Evolutionary conservation across 2,888 invertebrate genomes (phyloP), one percentile per base, ranked within the genome.

Genomic region (Ferdinandea cuprea): DNA sequence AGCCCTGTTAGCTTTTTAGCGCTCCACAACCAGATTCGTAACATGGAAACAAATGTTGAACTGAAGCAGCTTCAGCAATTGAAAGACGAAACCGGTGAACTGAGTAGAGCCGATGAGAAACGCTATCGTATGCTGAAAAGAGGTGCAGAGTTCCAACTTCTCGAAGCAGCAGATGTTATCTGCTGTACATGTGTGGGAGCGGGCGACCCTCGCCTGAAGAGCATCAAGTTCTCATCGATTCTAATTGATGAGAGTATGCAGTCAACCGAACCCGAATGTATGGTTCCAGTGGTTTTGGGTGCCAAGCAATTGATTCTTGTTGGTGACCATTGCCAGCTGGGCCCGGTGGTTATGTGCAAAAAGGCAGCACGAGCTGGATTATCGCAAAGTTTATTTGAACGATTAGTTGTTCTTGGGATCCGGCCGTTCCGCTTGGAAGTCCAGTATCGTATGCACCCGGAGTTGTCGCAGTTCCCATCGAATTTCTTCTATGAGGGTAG

Each of bases 401-500:
- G 99, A 4, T 92, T 99, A 0, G 99, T 99, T 0, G 98, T 99
- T 0, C 93, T 99, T 5, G 99, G 99, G 7, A 99, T 99, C 87
- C 93, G 99, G 25, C 99, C 99, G 0, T 98, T 99, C 91, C 94
- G 99, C 0, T 93, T 99, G 42, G 99, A 99, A 90, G 98, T 98
- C 0, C 99, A 99, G 89, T 99, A 99, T 90, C 95, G 99, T 59
- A 99, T 99, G 99, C 99, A 99, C 89, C 99, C 99, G 0, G 98
- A 98, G 88, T 92, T 99, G 7, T 98, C 98, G 0, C 95, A 98
- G 73, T 99, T 99, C 90, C 99, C 99, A 0, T 99, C 99, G 0
- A 99, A 99, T 91, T 99, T 99, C 92, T 99, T 99, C 92, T 99
- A 99, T 89, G 99, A 99, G 89, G 99, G 99, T 0, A 98, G 98